These are phyloP conservation scores for Odontomyia ornata DNA, from an alignment of 2,888 invertebrate species.

Conservation along the genomic window DNA sequence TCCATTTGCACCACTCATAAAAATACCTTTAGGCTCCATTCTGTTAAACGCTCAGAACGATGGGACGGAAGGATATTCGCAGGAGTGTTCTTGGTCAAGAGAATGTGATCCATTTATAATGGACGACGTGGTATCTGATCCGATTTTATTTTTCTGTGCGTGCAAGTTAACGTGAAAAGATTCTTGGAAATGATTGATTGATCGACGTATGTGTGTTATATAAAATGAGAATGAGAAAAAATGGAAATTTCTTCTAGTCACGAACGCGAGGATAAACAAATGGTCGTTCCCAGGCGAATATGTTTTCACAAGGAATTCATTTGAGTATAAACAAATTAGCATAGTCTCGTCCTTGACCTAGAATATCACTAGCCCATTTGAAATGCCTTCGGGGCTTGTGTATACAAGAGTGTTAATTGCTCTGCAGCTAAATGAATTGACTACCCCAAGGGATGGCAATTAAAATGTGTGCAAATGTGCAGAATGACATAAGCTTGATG, in stretches of 20 bases:
- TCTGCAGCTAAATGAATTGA: not conserved
- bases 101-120: not conserved
- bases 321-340: not conserved
- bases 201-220: not conserved
- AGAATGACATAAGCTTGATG: not conserved
- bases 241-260: not conserved
- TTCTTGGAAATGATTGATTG: not conserved
- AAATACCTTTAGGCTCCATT: not conserved
- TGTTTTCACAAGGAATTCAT: not conserved
- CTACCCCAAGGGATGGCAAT: not conserved
- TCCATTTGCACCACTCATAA: not conserved
- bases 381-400: not conserved
- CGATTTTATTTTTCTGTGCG: not conserved
- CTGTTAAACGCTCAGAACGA: not conserved
- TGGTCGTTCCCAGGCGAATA: not conserved
- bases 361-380: not conserved
- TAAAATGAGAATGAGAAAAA: not conserved
- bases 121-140: not conserved
- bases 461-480: constrained; percentile 35
- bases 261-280: not conserved
- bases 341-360: not conserved
- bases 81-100: not conserved
- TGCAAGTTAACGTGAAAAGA: not conserved
- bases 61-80: not conserved
- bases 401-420: not conserved